These are phyloP conservation scores for Altica lythri DNA, from an alignment of 2,888 invertebrate species.

Conservation along the genomic window DNA sequence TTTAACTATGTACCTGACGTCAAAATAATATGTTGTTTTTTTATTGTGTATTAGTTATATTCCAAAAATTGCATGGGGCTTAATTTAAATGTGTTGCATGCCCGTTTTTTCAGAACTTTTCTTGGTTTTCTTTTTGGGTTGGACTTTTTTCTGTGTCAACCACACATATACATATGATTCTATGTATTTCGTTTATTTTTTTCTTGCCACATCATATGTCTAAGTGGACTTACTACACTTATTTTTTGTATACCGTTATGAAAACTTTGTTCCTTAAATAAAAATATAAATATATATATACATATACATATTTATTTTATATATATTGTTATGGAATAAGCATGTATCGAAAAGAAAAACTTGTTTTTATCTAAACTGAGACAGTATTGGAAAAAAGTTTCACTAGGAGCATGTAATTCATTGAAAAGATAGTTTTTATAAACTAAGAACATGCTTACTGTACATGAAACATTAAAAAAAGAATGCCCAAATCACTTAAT, in stretches of 20 bases:
- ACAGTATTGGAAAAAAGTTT: too few species aligned
- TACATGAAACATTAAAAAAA: too few species aligned
- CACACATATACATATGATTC: constrained; percentile 23
- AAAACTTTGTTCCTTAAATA: constrained; percentile 33
- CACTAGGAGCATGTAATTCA: too few species aligned
- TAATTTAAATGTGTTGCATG: constrained; percentile 51
- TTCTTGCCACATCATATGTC: constrained; percentile 23
- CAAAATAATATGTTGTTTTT: too few species aligned
- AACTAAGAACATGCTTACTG: too few species aligned
- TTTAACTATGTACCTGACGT: too few species aligned
- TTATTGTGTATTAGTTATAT: too few species aligned
- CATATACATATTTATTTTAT: constrained; percentile 33
- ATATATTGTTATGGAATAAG: too few species aligned
- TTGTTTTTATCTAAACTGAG: too few species aligned
- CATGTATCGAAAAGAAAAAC: too few species aligned
- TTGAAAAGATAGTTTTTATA: too few species aligned
- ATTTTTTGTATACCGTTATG: constrained; percentile 32
- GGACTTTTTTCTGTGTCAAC: constrained; percentile 42
- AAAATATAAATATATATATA: constrained; percentile 31
- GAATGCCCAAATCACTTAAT: too few species aligned
- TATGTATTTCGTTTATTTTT: constrained; percentile 24
- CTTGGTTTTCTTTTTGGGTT: constrained; percentile 56
- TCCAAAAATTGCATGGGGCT: constrained; percentile 53
- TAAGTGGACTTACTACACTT: constrained; percentile 16
- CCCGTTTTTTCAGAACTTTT: constrained; percentile 26